Percentiles rank a stretch among this genome's conserved stretches.
phyloP scores from a whole-genome alignment of 2,888 invertebrate genomes.

The Spialia ferax region DNA sequence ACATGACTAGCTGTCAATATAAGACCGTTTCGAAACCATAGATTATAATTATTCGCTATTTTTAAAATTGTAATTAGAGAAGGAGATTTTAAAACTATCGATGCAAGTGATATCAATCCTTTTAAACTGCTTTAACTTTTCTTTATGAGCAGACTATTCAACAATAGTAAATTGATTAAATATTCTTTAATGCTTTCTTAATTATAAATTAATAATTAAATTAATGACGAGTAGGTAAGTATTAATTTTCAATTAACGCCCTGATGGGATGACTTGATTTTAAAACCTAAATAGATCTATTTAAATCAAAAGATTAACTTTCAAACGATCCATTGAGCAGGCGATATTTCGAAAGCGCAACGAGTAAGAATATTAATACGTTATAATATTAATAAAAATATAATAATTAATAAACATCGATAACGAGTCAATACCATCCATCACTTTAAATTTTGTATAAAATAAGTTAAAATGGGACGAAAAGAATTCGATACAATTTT shows the following conservation, averaged over 20 bases:
- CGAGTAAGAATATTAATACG: constrained; percentile 46
- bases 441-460: background rate
- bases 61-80: constrained; percentile 20
- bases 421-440: constrained; percentile 8
- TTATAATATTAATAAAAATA: constrained; percentile 2
- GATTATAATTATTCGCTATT: constrained; percentile 11
- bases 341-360: constrained; percentile 68
- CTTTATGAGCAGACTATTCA: too few relatives aligned
- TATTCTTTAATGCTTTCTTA: background rate
- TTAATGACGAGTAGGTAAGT: background rate
- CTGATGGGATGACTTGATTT: background rate
- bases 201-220: background rate
- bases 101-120: background rate
- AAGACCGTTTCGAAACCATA: constrained; percentile 30
- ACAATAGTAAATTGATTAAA: background rate
- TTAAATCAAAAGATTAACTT: constrained; percentile 7
- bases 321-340: constrained; percentile 73
- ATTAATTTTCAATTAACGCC: background rate
- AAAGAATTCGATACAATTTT: too few relatives aligned
- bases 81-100: background rate
- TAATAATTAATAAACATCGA: constrained; percentile 20
- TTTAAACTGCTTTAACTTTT: background rate
- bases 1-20: constrained; percentile 76
- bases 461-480: background rate
- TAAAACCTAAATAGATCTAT: background rate